Percentiles rank a stretch among this genome's conserved stretches.
phyloP scores from a whole-genome alignment of 2,113 vertebrate species.

The Burhinus bistriatus region DNA sequence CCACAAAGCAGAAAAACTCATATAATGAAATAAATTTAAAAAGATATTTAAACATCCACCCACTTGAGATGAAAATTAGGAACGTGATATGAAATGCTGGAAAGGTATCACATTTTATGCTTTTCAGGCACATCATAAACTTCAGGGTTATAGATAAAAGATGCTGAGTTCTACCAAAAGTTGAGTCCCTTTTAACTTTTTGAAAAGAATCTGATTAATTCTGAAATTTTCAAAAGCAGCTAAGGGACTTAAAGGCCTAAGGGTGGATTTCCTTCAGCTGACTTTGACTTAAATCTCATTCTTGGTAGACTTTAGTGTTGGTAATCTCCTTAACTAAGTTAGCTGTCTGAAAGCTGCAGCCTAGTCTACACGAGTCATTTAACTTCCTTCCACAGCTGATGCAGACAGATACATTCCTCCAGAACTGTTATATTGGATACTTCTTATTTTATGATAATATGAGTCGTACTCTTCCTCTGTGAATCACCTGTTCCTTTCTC shows the following conservation, averaged over 20 bases:
- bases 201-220: neutral
- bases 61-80: neutral
- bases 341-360: neutral
- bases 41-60: neutral
- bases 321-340: neutral
- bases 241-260: neutral
- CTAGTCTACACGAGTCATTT: neutral
- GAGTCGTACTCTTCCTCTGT: neutral
- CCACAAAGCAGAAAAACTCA: neutral
- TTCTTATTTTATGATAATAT: neutral
- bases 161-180: neutral
- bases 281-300: neutral
- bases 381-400: neutral
- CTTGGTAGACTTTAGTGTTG: neutral
- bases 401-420: neutral
- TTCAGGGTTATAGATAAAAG: neutral
- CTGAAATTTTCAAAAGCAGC: neutral
- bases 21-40: neutral
- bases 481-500: neutral
- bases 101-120: neutral
- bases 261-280: neutral
- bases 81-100: neutral
- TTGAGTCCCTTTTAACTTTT: neutral
- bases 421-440: neutral
- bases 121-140: neutral